A percentile compares a stretch with the other conserved stretches of the same genome.
Conservation (phyloP, 2,888 invertebrate genomes). For the Apodemia mormo region DNA sequence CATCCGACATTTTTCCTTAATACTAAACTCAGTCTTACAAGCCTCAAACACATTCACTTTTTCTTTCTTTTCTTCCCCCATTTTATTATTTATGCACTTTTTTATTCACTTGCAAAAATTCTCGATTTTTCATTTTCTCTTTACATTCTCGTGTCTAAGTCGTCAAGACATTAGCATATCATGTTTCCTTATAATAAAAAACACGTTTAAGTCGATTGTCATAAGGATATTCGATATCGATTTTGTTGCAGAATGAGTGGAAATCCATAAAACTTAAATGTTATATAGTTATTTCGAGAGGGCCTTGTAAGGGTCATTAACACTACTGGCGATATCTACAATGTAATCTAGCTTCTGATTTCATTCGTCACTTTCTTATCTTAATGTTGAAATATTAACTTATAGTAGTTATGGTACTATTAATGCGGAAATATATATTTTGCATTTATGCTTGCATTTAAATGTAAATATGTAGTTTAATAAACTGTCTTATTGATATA, state of each 20-base stretch:
- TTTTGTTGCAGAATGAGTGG: constrained; percentile 69
- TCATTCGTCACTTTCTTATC: constrained; percentile 41
- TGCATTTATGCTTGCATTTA: not conserved
- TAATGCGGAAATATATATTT: constrained; percentile 24
- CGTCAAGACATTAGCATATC: constrained; percentile 25
- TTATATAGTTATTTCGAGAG: constrained; percentile 72
- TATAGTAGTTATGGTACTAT: constrained; percentile 18
- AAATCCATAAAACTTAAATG: constrained; percentile 74
- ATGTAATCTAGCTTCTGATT: constrained; percentile 71
- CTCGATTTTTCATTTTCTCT: constrained; percentile 49
- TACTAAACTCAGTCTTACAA: constrained; percentile 71
- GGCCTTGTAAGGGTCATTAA: constrained; percentile 75
- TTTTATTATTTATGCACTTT: constrained; percentile 50
- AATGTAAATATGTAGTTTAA: not conserved
- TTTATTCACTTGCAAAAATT: constrained; percentile 45
- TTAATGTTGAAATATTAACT: constrained; percentile 21
- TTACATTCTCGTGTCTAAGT: constrained; percentile 46
- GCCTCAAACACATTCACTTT: constrained; percentile 60
- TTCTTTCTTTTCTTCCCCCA: constrained; percentile 77
- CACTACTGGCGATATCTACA: constrained; percentile 64
- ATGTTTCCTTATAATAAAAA: constrained; percentile 26
- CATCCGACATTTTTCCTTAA: constrained; percentile 73
- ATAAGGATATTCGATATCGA: constrained; percentile 72
- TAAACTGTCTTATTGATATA: not conserved
- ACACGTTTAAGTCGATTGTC: constrained; percentile 50